Evolutionary conservation across 1,140 invertebrate genomes (phyloP).

Genomic region (Dendrolimus punctatus): DNA sequence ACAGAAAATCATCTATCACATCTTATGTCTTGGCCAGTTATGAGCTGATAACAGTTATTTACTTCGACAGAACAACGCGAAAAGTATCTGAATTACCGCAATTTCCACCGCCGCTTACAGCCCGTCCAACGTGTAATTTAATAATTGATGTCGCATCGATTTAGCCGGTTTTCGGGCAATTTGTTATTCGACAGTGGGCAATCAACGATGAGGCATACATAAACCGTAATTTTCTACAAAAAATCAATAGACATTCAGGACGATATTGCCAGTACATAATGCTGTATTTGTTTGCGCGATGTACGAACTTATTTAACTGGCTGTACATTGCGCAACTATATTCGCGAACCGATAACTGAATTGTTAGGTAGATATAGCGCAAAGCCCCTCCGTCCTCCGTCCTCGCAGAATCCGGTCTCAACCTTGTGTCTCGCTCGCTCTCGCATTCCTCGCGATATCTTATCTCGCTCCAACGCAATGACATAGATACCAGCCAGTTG

Average conservation of each 20-base stretch:
- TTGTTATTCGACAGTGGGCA: slow-evolving; percentile 11
- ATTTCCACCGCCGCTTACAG: slow-evolving; percentile 44
- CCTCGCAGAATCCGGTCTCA: slow-evolving; percentile 49
- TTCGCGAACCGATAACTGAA: slow-evolving; percentile 66
- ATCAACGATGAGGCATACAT: slow-evolving; percentile 11
- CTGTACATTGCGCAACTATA: slow-evolving; percentile 65
- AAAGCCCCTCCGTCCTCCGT: slow-evolving; percentile 53
- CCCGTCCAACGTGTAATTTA: slow-evolving; percentile 32
- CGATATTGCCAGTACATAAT: slow-evolving; percentile 2
- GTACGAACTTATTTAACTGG: slow-evolving; percentile 50
- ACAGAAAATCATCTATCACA: not conserved
- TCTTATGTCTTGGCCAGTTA: slow-evolving; percentile 19
- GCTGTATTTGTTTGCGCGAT: slow-evolving; percentile 25
- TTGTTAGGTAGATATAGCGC: slow-evolving; percentile 36
- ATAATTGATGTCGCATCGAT: slow-evolving; percentile 31
- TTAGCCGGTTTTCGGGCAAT: slow-evolving; percentile 21
- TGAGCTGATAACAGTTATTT: slow-evolving; percentile 10
- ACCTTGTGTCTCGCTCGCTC: slow-evolving; percentile 34
- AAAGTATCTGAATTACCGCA: slow-evolving; percentile 15
- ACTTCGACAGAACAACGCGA: slow-evolving; percentile 11
- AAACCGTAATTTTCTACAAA: slow-evolving; percentile 7
- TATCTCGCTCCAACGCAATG: slow-evolving; percentile 40
- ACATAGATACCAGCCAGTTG: slow-evolving; percentile 65
- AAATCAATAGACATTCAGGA: slow-evolving; percentile 9
- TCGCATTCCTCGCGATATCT: slow-evolving; percentile 7